phyloP scores from a whole-genome alignment of 2,888 invertebrate species.

The Notodonta dromedarius region DNA sequence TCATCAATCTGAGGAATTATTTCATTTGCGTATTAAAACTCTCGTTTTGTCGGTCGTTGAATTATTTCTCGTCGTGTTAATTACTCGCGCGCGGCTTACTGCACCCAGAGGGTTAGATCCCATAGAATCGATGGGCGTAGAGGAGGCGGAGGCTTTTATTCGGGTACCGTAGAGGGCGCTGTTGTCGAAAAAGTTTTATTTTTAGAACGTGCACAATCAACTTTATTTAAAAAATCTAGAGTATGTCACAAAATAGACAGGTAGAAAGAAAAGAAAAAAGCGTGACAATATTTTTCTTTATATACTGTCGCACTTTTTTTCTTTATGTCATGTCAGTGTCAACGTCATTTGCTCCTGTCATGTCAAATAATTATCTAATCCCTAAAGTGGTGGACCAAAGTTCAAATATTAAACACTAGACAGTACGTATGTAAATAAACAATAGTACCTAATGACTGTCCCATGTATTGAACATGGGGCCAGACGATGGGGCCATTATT shows the following conservation, averaged over 20 bases:
- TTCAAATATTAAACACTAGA: not conserved
- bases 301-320: no score
- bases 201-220: no score
- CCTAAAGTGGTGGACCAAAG: no score
- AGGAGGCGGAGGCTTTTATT: slow-evolving; percentile 13
- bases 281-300: no score
- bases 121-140: slow-evolving; percentile 33
- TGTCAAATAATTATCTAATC: no score
- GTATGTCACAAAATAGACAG: no score
- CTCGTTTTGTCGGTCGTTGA: slow-evolving; percentile 80
- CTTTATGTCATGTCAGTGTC: no score
- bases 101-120: slow-evolving; percentile 66
- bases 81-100: slow-evolving; percentile 68
- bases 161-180: not conserved
- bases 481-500: slow-evolving; percentile 33
- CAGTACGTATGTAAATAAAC: slow-evolving; percentile 32
- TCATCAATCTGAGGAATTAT: slow-evolving; percentile 83
- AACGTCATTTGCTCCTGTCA: no score
- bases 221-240: no score
- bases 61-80: slow-evolving; percentile 78
- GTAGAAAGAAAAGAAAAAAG: no score
- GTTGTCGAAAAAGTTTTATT: no score
- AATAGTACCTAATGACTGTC: slow-evolving; percentile 32
- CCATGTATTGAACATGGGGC: slow-evolving; percentile 22
- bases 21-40: slow-evolving; percentile 83